Percentiles rank a stretch among this genome's conserved stretches.
These are phyloP conservation scores for Wiebesia pumilae DNA, from an alignment of 1,140 invertebrate species.

Conservation along the genomic window DNA sequence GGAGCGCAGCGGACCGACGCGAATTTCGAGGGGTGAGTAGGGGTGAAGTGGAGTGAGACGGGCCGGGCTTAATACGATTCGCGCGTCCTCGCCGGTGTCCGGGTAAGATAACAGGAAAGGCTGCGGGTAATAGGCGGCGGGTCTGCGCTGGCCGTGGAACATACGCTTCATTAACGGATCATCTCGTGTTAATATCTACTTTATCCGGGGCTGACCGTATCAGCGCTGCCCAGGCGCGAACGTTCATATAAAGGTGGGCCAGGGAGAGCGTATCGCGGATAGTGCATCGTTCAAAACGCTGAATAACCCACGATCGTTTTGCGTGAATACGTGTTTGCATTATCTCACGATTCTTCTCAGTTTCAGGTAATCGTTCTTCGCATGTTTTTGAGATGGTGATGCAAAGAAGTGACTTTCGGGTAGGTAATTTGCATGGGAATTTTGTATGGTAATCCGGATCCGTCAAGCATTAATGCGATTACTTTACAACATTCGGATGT, in stretches of 20 bases:
- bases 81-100: slow-evolving; percentile 64
- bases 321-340: background rate
- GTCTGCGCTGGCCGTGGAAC: slow-evolving; percentile 63
- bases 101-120: slow-evolving; percentile 76
- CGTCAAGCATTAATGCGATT: background rate
- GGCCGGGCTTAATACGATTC: slow-evolving; percentile 50
- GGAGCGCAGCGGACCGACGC: background rate
- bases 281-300: background rate
- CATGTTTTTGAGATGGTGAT: background rate
- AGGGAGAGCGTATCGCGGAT: background rate
- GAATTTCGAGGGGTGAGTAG: background rate
- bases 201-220: slow-evolving; percentile 63
- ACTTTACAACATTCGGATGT: background rate
- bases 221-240: slow-evolving; percentile 51
- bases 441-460: background rate
- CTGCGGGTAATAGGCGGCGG: slow-evolving; percentile 73
- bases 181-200: slow-evolving; percentile 77
- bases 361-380: background rate
- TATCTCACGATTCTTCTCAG: background rate
- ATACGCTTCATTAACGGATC: slow-evolving; percentile 77
- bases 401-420: background rate
- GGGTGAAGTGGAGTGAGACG: background rate
- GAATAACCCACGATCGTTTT: background rate
- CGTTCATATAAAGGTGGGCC: background rate
- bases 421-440: background rate